phyloP scores from a whole-genome alignment of 2,113 vertebrate species.

The Polyodon spathula region DNA sequence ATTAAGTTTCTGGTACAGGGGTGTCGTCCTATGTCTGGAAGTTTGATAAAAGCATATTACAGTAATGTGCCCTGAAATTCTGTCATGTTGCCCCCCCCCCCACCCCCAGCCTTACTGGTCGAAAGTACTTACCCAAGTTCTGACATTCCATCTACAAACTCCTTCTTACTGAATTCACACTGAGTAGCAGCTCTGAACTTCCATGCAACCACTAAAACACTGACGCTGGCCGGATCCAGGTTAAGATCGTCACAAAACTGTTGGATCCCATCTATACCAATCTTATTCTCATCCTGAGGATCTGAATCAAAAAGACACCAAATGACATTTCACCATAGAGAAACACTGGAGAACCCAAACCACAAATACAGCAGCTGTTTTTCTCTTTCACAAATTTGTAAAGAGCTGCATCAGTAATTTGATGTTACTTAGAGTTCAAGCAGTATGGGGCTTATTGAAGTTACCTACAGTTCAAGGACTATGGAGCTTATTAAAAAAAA shows the following conservation, averaged over 20 bases:
- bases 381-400: too few relatives aligned
- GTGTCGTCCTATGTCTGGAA: too few relatives aligned
- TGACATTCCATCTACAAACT: slow-evolving; percentile 90
- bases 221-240: slow-evolving; percentile 84
- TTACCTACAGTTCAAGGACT: too few relatives aligned
- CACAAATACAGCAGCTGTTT: too few relatives aligned
- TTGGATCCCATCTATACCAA: slow-evolving; percentile 89
- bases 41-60: too few relatives aligned
- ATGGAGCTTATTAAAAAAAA: too few relatives aligned
- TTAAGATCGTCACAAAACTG: slow-evolving; percentile 89
- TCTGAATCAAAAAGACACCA: slow-evolving; percentile 48
- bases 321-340: background rate
- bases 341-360: background rate
- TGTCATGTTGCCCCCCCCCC: too few relatives aligned
- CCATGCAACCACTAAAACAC: slow-evolving; percentile 86
- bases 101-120: background rate
- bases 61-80: too few relatives aligned
- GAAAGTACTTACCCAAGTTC: slow-evolving; percentile 75
- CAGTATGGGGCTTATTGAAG: too few relatives aligned
- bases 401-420: too few relatives aligned
- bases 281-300: slow-evolving; percentile 94
- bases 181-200: slow-evolving; percentile 91
- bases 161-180: slow-evolving; percentile 92
- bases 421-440: too few relatives aligned
- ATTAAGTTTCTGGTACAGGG: too few relatives aligned